Evolutionary conservation across 2,113 vertebrate species (phyloP), one percentile per base, ranked within the genome.

Genomic region (Hippocampus barbouri): DNA sequence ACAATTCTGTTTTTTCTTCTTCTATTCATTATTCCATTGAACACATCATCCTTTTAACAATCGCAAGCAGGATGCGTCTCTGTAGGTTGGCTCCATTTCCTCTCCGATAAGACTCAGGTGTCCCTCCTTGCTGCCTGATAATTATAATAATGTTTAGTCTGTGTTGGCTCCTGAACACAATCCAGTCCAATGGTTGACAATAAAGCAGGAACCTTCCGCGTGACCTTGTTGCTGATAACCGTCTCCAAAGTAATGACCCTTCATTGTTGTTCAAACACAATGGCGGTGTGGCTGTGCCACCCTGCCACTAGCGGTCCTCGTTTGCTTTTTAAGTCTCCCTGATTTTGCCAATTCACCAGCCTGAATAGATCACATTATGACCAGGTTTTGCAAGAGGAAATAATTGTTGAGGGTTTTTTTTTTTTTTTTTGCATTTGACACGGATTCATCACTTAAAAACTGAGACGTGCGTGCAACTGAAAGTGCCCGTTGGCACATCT

Each of bases 21-120:
- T 71, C 88, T 87, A 74, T n/a, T 64, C 23, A 60, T 7, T 57
- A 18, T 25, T 47, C 27, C 15, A 15, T 59, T 47, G 51, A 57
- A 62, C 67, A 66, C 53, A 69, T 16, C 41, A 18, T 47, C 56
- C 53, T 51, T 56, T 18, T 5, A 11, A 57, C 70, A 34, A 5
- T 54, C 25, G 18, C 1, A 27, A 27, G n/a, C 80, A 90, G 90
- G 88, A 92, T 91, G 85, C 68, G 61, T 87, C 71, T 30, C 68
- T 81, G 10, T 3, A 60, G 7, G 38, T 70, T 60, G 75, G 82
- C 83, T 89, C 89, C 86, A 90, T 88, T 83, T 79, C 83, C 83
- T 82, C 86, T 87, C 83, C 91, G 94, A 94, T 94, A 93, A 94
- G 89, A 87, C 87, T 92, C 94, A 95, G 95, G 95, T 96, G 93